Evolutionary conservation across 2,113 vertebrate genomes (phyloP).

Genomic region (Lamprologus callipterus): DNA sequence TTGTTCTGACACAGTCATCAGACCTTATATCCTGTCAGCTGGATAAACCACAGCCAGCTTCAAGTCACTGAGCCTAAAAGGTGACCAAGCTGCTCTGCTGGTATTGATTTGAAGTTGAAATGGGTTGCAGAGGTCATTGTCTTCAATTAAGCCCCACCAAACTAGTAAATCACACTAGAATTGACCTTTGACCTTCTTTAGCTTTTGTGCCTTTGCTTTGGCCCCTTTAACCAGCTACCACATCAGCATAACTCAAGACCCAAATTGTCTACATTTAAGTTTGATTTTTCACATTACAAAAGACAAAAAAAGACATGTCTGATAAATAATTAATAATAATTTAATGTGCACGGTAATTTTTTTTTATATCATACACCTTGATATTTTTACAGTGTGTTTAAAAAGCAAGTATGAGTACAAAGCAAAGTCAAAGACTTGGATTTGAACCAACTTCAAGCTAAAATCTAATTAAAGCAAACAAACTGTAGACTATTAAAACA

Average conservation of each 20-base stretch:
- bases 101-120: slow-evolving; percentile 55
- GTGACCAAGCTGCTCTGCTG: neutral
- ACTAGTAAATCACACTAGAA: slow-evolving; percentile 19
- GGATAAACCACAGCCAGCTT: neutral
- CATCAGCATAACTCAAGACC: neutral
- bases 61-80: neutral
- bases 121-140: slow-evolving; percentile 22
- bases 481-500: neutral
- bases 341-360: slow-evolving; percentile 26
- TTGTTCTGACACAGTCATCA: neutral
- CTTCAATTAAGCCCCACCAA: slow-evolving; percentile 19
- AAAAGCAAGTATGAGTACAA: neutral
- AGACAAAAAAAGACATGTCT: neutral
- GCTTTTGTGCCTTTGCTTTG: neutral
- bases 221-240: neutral
- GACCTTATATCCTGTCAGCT: neutral
- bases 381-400: neutral
- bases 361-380: neutral
- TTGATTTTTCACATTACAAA: neutral
- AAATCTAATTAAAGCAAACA: neutral
- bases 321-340: slow-evolving; percentile 20
- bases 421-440: neutral
- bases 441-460: neutral
- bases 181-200: slow-evolving; percentile 19
- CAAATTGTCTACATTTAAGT: neutral